phyloP scores from a whole-genome alignment of 2,888 invertebrate species.

The Eulithis testata region DNA sequence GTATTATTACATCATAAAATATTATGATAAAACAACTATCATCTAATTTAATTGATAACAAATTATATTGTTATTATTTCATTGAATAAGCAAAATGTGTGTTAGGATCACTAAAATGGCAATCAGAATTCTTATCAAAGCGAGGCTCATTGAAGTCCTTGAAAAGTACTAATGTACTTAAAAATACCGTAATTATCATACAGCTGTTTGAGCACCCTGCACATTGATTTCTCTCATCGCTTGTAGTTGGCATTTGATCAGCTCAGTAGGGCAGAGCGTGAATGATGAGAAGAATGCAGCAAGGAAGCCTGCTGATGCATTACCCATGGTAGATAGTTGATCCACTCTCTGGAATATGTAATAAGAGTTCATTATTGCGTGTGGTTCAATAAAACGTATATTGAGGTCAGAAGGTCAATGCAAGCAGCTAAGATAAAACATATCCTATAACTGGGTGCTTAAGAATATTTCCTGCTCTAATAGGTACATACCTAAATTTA shows the following conservation, averaged over 20 bases:
- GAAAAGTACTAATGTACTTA: slow-evolving; percentile 1
- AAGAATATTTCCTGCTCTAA: too few relatives aligned
- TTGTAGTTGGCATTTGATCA: slow-evolving; percentile 98
- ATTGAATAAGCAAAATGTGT: background rate
- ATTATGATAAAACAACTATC: slow-evolving; percentile 12
- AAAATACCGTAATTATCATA: slow-evolving; percentile 73
- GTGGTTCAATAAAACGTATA: background rate
- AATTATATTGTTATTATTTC: background rate
- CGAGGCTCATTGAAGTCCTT: background rate
- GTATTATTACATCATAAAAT: background rate
- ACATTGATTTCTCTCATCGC: slow-evolving; percentile 92
- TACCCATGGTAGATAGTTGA: slow-evolving; percentile 88
- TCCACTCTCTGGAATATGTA: slow-evolving; percentile 81
- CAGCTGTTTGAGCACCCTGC: slow-evolving; percentile 74
- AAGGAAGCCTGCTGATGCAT: slow-evolving; percentile 95
- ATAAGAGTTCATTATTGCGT: background rate
- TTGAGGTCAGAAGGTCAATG: background rate
- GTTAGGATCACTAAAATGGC: background rate
- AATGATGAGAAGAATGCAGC: slow-evolving; percentile 99
- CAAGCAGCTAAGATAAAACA: slow-evolving; percentile 16
- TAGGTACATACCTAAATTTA: too few relatives aligned
- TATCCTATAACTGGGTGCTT: background rate
- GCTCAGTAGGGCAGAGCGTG: slow-evolving; percentile 97
- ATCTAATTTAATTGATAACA: slow-evolving; percentile 10
- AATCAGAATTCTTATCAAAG: slow-evolving; percentile 1